Percentiles rank a stretch among this genome's conserved stretches.
Conservation (phyloP, 2,797 vertebrate genomes). For the Rhabdomys pumilio region DNA sequence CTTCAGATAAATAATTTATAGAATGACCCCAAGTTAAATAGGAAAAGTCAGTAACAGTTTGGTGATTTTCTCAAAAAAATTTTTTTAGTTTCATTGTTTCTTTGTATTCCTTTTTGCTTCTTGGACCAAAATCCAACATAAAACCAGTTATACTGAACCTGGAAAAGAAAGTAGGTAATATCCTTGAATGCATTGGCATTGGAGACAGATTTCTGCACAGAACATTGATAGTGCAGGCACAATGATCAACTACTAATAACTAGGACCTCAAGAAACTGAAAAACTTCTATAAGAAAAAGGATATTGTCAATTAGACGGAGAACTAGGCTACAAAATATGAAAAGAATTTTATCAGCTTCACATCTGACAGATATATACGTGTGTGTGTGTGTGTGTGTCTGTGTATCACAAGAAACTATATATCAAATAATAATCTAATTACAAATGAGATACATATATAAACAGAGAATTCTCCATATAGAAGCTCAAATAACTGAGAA, state of each 20-base stretch:
- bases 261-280: not conserved
- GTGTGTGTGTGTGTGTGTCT: too few species aligned
- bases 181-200: not conserved
- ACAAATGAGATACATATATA: not conserved
- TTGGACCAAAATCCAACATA: not conserved
- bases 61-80: not conserved
- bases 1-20: too few species aligned
- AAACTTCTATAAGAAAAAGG: not conserved
- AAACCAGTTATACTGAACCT: not conserved
- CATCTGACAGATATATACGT: not conserved
- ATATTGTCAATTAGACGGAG: not conserved
- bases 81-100: not conserved
- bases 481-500: not conserved
- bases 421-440: not conserved
- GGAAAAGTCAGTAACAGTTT: not conserved
- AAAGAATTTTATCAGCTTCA: not conserved
- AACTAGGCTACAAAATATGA: not conserved
- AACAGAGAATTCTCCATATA: not conserved
- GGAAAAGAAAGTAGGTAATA: not conserved
- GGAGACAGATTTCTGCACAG: not conserved
- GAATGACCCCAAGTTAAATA: too few species aligned
- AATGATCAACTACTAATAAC: not conserved
- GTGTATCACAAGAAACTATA: not conserved
- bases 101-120: not conserved
- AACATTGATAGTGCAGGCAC: not conserved